Base-by-base conservation (phyloP, 2,888 invertebrate species). In the Scaptomyza polygonia region DNA sequence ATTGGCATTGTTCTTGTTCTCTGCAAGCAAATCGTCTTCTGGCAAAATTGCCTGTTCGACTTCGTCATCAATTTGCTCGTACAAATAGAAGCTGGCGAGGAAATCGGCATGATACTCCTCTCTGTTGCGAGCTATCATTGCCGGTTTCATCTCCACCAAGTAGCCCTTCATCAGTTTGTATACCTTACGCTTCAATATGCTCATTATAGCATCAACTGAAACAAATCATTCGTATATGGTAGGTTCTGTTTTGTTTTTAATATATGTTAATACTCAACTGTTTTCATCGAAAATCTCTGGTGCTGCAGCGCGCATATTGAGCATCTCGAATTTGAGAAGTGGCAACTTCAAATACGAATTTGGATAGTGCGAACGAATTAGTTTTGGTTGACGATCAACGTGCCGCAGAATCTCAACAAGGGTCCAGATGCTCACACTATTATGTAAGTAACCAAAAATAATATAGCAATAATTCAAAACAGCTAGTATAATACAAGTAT, bases 301-400 rank as follows among this genome's bases (percentile, higher is more conserved):
- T 0, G 91, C 84, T 42, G 72, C 83, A n/a, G 89, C 86, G 14
- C 81, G 81, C 79, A 88, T 84, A 16, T 80, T 83, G 0, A 89
- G 73, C 80, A 88, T 86, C 54, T 90, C 89, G 39, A 91, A 92
- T 48, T 89, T 91, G 1, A 92, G 67, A 5, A 92, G 66, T 3
- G 91, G 91, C 34, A 92, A 63, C 56, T 89, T 89, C 12, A 92
- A 68, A 58, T 91, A 88, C 0, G 83, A 74, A 34, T 81, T 89
- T 0, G 91, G 91, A 85, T 91, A 92, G n/a, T 67, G 58, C 0
- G 84, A 29, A 3, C 76, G 82, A 11, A 83, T 25, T 0, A 74
- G 7, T 40, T 79, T 86, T 0, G 77, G 62, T 9, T 77, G 68
- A 0, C 88, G 86, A 56, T 89, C 88, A 0, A 92, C 88, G 61